Percentiles rank a stretch among this genome's conserved stretches.
Conservation (phyloP, 23 tunicate species). For the Styela plicata region DNA sequence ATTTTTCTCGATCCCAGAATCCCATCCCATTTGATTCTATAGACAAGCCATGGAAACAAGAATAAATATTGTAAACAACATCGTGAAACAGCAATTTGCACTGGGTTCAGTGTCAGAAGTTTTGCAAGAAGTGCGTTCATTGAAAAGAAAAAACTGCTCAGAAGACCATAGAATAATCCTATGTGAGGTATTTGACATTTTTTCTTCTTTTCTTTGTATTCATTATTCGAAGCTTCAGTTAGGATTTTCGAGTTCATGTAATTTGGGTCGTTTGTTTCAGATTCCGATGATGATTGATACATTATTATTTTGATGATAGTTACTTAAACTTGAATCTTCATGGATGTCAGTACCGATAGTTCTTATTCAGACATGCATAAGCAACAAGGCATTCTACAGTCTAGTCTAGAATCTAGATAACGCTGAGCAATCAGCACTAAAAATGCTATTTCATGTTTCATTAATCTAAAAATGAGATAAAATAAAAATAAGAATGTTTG, state of each 20-base stretch:
- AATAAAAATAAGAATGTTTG: too few species aligned
- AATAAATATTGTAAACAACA: conserved; percentile 34
- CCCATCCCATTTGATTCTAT: not conserved
- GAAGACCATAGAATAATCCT: not conserved
- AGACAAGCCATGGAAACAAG: conserved; percentile 39
- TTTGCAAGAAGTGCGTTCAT: conserved; percentile 4
- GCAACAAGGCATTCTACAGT: too few species aligned
- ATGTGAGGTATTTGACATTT: not conserved
- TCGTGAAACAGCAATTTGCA: conserved; percentile 33
- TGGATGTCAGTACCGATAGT: too few species aligned
- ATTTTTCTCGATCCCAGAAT: conserved; percentile 39
- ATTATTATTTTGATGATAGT: too few species aligned
- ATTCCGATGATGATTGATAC: too few species aligned
- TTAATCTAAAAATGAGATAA: too few species aligned
- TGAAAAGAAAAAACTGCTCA: not conserved
- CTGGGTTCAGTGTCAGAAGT: not conserved
- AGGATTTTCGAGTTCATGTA: not conserved
- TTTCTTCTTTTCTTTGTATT: not conserved
- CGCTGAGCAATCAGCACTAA: too few species aligned
- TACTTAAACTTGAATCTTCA: too few species aligned
- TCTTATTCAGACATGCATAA: too few species aligned
- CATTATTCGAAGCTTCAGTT: not conserved
- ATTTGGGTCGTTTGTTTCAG: not conserved
- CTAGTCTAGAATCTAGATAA: too few species aligned
- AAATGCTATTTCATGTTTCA: too few species aligned